Conservation (phyloP, 1,140 invertebrate species). For the Drosophila eugracilis region DNA sequence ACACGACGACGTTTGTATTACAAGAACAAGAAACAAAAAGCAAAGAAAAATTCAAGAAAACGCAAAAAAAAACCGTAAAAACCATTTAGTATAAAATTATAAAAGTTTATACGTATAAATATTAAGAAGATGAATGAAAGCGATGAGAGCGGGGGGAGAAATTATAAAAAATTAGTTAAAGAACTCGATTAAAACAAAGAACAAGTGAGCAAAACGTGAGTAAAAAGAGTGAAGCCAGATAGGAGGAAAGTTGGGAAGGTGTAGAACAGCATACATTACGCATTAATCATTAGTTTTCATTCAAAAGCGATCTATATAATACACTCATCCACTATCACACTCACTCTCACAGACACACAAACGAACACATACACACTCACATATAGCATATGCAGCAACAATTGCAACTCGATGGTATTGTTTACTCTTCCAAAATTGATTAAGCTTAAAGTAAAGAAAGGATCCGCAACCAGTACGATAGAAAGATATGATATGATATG, state of each 20-base stretch:
- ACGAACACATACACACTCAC: constrained; percentile 38
- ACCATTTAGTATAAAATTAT: constrained; percentile 83
- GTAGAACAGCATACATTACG: constrained; percentile 70
- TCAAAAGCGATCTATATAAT: constrained; percentile 70
- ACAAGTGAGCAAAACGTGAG: constrained; percentile 54
- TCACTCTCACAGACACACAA: constrained; percentile 35
- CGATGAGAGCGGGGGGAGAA: constrained; percentile 39
- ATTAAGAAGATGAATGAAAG: constrained; percentile 57
- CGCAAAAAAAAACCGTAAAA: constrained; percentile 68
- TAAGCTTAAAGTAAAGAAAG: constrained; percentile 76
- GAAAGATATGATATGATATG: constrained; percentile 49
- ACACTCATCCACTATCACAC: constrained; percentile 44
- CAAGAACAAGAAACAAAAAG: constrained; percentile 55
- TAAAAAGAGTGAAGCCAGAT: constrained; percentile 45
- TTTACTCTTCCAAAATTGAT: constrained; percentile 83
- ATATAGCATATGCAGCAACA: constrained; percentile 76
- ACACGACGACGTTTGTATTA: constrained; percentile 68
- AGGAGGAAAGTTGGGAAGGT: constrained; percentile 41
- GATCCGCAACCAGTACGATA: constrained; percentile 47
- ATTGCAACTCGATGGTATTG: constrained; percentile 82
- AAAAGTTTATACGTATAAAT: constrained; percentile 83
- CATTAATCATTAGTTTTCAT: constrained; percentile 82
- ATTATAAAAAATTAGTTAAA: constrained; percentile 82
- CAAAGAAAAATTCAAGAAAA: constrained; percentile 52
- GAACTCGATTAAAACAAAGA: constrained; percentile 74